Percentiles rank a stretch among this genome's conserved stretches.
These are phyloP conservation scores for Synchiropus splendidus DNA, from an alignment of 2,113 vertebrate species.

Conservation along the genomic window DNA sequence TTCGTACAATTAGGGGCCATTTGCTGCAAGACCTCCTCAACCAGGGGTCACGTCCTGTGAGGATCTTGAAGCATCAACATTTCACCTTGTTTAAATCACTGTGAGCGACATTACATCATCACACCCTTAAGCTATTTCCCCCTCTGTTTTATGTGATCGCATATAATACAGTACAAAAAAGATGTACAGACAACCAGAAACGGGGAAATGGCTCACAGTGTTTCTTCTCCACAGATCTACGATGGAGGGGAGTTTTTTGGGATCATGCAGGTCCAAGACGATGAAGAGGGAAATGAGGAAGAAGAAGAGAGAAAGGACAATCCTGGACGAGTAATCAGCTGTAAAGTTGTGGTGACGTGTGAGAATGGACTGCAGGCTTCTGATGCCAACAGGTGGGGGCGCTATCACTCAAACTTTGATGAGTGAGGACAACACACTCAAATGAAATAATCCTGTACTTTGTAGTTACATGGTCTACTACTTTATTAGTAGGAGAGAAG, in stretches of 20 bases:
- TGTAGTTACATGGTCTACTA: no score
- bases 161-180: no score
- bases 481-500: neutral
- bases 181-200: no score
- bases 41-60: no score
- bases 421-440: neutral
- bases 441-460: neutral
- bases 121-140: no score
- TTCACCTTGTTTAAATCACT: no score
- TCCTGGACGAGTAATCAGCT: constrained; percentile 58
- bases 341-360: constrained; percentile 82
- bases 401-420: neutral
- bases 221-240: constrained; percentile 68
- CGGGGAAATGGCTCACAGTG: neutral
- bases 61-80: no score
- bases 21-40: no score
- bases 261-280: constrained; percentile 81
- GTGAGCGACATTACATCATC: no score
- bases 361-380: constrained; percentile 74
- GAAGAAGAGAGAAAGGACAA: constrained; percentile 41
- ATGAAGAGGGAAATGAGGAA: constrained; percentile 47
- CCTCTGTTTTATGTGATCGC: no score
- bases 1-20: no score
- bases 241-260: constrained; percentile 92
- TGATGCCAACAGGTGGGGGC: constrained; percentile 72